These are phyloP conservation scores for Andrena hattorfiana DNA, from an alignment of 2,888 invertebrate genomes.

Conservation along the genomic window DNA sequence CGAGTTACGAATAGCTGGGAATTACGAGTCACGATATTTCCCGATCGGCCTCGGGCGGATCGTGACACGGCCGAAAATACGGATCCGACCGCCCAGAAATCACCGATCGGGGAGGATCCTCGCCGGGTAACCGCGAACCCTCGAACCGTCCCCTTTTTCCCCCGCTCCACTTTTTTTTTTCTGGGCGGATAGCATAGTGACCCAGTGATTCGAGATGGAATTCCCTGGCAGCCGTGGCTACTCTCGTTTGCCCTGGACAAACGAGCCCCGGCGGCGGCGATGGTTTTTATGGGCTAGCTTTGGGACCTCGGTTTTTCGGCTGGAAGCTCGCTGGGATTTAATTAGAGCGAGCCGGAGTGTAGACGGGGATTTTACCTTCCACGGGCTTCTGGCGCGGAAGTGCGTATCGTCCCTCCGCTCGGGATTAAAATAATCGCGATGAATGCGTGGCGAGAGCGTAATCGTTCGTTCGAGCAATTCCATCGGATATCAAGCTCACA, in stretches of 20 bases:
- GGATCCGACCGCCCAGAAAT: not conserved
- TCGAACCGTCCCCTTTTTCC: not conserved
- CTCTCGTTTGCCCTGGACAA: constrained; percentile 51
- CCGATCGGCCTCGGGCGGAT: not conserved
- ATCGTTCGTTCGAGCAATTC: no score
- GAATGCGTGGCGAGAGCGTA: not conserved
- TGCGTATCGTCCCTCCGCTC: not conserved
- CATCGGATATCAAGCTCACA: no score
- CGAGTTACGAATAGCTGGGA: constrained; percentile 11
- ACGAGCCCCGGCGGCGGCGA: constrained; percentile 36
- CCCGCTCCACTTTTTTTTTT: no score
- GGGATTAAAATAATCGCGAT: not conserved
- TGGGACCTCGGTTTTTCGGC: constrained; percentile 6
- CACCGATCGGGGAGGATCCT: constrained; percentile 8
- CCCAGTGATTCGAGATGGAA: constrained; percentile 52
- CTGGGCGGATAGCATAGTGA: constrained; percentile 38
- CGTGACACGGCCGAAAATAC: not conserved
- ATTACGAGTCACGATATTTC: constrained; percentile 25
- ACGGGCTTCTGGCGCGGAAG: not conserved
- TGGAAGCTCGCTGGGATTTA: constrained; percentile 46
- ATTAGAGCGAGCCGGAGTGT: constrained; percentile 35
- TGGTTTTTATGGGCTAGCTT: constrained; percentile 46
- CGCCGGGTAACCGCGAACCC: constrained; percentile 2
- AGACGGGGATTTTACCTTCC: constrained; percentile 20
- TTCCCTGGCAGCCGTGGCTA: constrained; percentile 32